Base-by-base conservation (phyloP, 2,797 vertebrate genomes). In the Falco peregrinus region DNA sequence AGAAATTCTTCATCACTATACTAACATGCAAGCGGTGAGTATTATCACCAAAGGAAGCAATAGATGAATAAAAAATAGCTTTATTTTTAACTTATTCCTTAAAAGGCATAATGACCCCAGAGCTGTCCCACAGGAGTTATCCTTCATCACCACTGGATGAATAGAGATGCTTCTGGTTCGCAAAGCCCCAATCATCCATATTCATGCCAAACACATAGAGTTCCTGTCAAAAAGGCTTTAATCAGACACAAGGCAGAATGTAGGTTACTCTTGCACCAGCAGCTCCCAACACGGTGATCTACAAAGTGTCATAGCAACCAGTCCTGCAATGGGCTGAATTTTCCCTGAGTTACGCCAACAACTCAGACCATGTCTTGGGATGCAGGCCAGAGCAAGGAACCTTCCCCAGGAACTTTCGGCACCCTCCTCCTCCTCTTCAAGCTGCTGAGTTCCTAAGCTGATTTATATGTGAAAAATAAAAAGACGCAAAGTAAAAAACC, bases 191-290 rank as follows among this genome's bases (percentile, higher is more conserved):
- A n/a, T 54, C 84, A 94, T 96, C 51, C 82, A 85, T 96, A 93
- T 95, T 95, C 70, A 96, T 89, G 93, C 68, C 61, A 95, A 90
- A 91, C 17, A 73, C 17, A 61, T 4, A 89, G 77, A 70, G 43
- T 18, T 89, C 59, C 85, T 89, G 75, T 94, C 86, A 91, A 50
- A 88, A 96, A 93, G 75, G 37, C 63, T 97, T 94, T 91, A 93
- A 91, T 78, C 54, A 78, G 37, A 71, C 79, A 81, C 59, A 76
- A 70, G 65, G n/a, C 31, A 71, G 43, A 91, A 94, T 53, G 24
- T 69, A 95, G 78, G 91, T 89, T 96, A 71, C 59, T 73, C 29
- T 82, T 84, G 67, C 51, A 84, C 70, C 87, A 78, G 31, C 47
- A 82, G 74, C 48, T 87, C 41, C 43, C n/a, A 9, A 81, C 75